Conservation (phyloP, 2,888 invertebrate genomes). For the Nymphalis urticae region DNA sequence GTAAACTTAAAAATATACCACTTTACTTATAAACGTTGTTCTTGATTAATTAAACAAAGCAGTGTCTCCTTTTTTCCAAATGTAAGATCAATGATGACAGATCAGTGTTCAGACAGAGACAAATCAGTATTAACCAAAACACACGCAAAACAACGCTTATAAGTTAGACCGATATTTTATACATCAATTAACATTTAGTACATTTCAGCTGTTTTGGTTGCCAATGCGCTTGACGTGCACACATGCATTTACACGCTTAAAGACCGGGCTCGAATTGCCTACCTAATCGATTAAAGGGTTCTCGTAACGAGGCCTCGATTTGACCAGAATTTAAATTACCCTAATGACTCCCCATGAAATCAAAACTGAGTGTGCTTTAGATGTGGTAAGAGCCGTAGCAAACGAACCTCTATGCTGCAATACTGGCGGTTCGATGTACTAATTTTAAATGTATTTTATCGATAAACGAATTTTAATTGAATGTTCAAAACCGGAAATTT, state of each 20-base stretch:
- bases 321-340: conserved; percentile 19
- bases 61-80: too few species aligned
- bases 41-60: too few species aligned
- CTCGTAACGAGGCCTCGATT: conserved; percentile 10
- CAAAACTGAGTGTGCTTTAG: neutral
- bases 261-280: conserved; percentile 19
- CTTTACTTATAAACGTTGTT: too few species aligned
- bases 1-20: too few species aligned
- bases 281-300: conserved; percentile 13
- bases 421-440: neutral
- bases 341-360: conserved; percentile 9
- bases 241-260: conserved; percentile 3
- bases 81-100: too few species aligned
- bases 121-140: too few species aligned
- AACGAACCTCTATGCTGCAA: neutral
- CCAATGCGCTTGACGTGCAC: neutral
- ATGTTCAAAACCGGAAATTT: too few species aligned
- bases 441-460: neutral
- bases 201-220: neutral
- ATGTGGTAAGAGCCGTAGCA: neutral
- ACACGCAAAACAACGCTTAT: too few species aligned
- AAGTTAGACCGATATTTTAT: too few species aligned
- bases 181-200: neutral
- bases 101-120: too few species aligned
- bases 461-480: neutral